Evolutionary conservation across 92 coral and sea anemone species (phyloP).

Genomic region (Porites lobata): DNA sequence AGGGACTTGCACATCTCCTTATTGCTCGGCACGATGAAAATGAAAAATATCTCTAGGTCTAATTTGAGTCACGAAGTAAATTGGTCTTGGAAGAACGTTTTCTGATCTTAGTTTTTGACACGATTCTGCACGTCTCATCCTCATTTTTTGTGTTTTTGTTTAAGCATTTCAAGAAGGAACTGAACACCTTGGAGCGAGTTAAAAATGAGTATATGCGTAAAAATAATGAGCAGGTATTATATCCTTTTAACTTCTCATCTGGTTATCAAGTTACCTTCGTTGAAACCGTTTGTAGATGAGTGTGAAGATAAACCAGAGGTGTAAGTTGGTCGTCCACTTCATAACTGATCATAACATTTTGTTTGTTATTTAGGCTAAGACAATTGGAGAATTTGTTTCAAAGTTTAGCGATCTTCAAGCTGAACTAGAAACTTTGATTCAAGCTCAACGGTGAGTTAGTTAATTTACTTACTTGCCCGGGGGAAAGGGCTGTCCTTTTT

Average conservation of each 20-base stretch:
- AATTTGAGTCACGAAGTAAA: too few species aligned
- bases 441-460: slow-evolving; percentile 76
- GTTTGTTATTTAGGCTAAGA: slow-evolving; percentile 69
- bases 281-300: background rate
- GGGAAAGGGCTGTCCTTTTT: too few species aligned
- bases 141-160: background rate
- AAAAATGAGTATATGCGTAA: slow-evolving; percentile 91
- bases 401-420: slow-evolving; percentile 86
- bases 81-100: too few species aligned
- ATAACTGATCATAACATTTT: too few species aligned
- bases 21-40: too few species aligned
- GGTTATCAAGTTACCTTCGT: background rate
- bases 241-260: background rate
- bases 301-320: too few species aligned
- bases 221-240: slow-evolving; percentile 87
- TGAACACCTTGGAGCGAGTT: slow-evolving; percentile 84
- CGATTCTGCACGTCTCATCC: background rate
- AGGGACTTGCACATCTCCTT: too few species aligned
- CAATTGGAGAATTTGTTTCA: slow-evolving; percentile 95
- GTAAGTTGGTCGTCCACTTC: background rate
- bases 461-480: too few species aligned
- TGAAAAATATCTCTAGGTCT: too few species aligned
- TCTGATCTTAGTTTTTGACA: background rate
- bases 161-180: slow-evolving; percentile 84
- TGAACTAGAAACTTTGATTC: slow-evolving; percentile 82